A percentile compares a stretch with the other conserved stretches of the same genome.
Evolutionary conservation across 2,888 invertebrate species (phyloP).

Genomic region (Mimas tiliae): DNA sequence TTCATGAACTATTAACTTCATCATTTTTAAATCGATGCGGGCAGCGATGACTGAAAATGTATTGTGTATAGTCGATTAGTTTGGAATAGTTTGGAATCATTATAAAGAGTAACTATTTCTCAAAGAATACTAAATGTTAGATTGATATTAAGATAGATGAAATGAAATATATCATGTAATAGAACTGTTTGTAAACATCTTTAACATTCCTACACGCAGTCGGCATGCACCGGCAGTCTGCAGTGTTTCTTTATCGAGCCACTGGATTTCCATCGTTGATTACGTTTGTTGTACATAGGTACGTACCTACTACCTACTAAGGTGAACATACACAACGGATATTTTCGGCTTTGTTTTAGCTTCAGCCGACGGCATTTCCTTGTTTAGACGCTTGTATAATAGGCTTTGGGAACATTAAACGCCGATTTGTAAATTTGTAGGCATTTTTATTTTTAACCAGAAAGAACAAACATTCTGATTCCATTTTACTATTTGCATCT

Average conservation of each 20-base stretch:
- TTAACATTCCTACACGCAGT: slow-evolving; percentile 21
- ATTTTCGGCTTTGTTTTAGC: slow-evolving; percentile 67
- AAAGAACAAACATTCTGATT: slow-evolving; percentile 3
- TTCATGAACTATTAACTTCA: too few species aligned
- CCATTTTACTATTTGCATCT: not conserved
- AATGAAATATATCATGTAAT: not conserved
- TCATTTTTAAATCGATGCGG: too few species aligned
- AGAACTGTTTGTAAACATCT: slow-evolving; percentile 12
- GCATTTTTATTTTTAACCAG: slow-evolving; percentile 23
- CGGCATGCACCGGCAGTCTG: not conserved
- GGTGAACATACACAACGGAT: slow-evolving; percentile 44
- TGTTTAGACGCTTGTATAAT: slow-evolving; percentile 57
- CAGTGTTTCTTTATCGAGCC: slow-evolving; percentile 15
- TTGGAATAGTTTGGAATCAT: not conserved
- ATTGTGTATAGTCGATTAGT: not conserved
- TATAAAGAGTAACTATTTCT: not conserved
- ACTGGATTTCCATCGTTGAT: slow-evolving; percentile 40
- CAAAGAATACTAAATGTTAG: not conserved
- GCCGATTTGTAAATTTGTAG: slow-evolving; percentile 36
- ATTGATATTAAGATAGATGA: not conserved
- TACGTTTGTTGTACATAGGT: slow-evolving; percentile 40
- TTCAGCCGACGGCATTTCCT: slow-evolving; percentile 60
- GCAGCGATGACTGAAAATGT: too few species aligned
- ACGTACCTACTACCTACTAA: slow-evolving; percentile 33
- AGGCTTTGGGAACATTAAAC: slow-evolving; percentile 49